phyloP scores from a whole-genome alignment of 2,797 vertebrate species.

The Toxotes lorentzi region DNA sequence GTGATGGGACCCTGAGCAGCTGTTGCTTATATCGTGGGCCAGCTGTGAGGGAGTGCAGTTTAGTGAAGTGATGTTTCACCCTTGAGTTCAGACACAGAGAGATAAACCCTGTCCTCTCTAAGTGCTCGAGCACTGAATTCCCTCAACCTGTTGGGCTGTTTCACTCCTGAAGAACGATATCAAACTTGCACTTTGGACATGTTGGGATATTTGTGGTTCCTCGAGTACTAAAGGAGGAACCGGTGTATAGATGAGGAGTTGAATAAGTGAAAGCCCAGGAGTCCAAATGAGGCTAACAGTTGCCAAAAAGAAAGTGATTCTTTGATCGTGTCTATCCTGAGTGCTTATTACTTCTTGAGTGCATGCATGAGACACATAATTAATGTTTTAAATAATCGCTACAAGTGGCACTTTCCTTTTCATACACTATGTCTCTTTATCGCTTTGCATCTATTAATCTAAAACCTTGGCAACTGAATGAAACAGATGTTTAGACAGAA shows the following conservation, averaged over 20 bases:
- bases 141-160: background rate
- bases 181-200: background rate
- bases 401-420: constrained; percentile 6
- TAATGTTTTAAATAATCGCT: constrained; percentile 17
- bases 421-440: background rate
- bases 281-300: background rate
- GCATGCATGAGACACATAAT: background rate
- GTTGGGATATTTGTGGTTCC: background rate
- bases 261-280: background rate
- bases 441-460: constrained; percentile 29
- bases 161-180: background rate
- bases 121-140: background rate
- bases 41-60: background rate
- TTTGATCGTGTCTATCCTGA: background rate
- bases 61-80: background rate
- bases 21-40: background rate
- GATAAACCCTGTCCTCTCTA: background rate
- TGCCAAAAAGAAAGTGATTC: background rate
- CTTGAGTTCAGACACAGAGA: background rate
- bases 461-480: constrained; percentile 23
- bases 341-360: background rate
- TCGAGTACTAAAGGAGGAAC: background rate
- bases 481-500: constrained; percentile 40
- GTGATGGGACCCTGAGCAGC: too few relatives aligned
- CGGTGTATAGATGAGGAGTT: background rate